Evolutionary conservation across 2,888 invertebrate species (phyloP).

Genomic region (Tortricodes alternella): DNA sequence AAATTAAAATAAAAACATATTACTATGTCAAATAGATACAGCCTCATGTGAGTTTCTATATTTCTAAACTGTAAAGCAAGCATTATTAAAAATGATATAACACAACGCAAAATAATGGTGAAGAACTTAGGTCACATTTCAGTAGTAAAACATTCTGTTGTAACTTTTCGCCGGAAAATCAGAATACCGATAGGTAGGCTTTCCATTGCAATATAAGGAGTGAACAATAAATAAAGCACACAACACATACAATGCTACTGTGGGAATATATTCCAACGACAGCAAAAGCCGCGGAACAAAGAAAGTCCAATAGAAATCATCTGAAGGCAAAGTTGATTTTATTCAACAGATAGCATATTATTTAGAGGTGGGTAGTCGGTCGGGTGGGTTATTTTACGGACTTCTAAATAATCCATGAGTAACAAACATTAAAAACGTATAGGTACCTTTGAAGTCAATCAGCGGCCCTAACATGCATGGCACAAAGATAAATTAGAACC

Average conservation of each 20-base stretch:
- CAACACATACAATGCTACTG: constrained; percentile 48
- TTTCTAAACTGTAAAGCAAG: no score
- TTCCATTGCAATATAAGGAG: constrained; percentile 45
- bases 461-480: no score
- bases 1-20: no score
- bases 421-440: background rate
- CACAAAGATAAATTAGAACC: no score
- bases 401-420: no score
- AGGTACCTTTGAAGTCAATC: background rate
- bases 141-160: constrained; percentile 41
- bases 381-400: no score
- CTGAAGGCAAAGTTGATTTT: no score
- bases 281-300: constrained; percentile 31
- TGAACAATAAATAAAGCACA: constrained; percentile 47
- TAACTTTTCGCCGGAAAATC: constrained; percentile 31
- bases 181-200: constrained; percentile 35
- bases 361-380: no score
- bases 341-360: no score
- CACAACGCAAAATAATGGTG: constrained; percentile 27
- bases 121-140: constrained; percentile 5
- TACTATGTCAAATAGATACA: no score
- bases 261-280: constrained; percentile 38
- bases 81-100: no score
- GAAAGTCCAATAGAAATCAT: constrained; percentile 31
- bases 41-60: no score